These are phyloP conservation scores for Aleiodes leptofemur DNA, from an alignment of 2,888 invertebrate genomes.

Conservation along the genomic window DNA sequence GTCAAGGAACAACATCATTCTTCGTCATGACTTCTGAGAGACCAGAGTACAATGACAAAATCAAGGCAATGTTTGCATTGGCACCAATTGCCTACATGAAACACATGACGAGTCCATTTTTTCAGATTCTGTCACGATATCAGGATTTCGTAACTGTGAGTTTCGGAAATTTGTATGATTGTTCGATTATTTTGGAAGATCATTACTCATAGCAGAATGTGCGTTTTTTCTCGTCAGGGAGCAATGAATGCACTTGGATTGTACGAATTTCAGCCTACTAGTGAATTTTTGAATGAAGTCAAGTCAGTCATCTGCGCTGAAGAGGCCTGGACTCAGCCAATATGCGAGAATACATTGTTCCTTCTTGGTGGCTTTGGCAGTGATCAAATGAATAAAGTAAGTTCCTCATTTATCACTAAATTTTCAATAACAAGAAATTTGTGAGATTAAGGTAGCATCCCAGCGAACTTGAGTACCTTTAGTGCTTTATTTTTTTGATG, in stretches of 20 bases:
- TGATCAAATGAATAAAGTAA: slow-evolving; percentile 77
- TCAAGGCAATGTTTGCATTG: slow-evolving; percentile 66
- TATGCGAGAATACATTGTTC: slow-evolving; percentile 83
- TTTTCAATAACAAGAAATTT: neutral
- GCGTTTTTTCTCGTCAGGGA: slow-evolving; percentile 43
- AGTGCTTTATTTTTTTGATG: no score
- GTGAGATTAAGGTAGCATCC: no score
- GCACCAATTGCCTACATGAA: slow-evolving; percentile 75
- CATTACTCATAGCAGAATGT: neutral
- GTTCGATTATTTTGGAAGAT: neutral
- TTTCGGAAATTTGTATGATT: slow-evolving; percentile 3
- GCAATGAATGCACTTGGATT: slow-evolving; percentile 58
- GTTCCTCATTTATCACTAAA: neutral
- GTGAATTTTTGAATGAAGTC: slow-evolving; percentile 68
- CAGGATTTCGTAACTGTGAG: slow-evolving; percentile 63
- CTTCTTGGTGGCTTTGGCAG: slow-evolving; percentile 81
- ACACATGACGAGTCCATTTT: slow-evolving; percentile 75
- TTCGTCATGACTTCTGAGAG: slow-evolving; percentile 71
- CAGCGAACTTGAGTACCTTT: no score
- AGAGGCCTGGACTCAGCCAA: slow-evolving; percentile 77
- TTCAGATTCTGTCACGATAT: slow-evolving; percentile 75
- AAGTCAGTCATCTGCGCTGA: slow-evolving; percentile 78
- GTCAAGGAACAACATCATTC: slow-evolving; percentile 77
- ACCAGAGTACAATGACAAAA: slow-evolving; percentile 75
- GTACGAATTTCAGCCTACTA: slow-evolving; percentile 81